Conservation (phyloP, 2,113 vertebrate genomes). For the Stigmatopora nigra region DNA sequence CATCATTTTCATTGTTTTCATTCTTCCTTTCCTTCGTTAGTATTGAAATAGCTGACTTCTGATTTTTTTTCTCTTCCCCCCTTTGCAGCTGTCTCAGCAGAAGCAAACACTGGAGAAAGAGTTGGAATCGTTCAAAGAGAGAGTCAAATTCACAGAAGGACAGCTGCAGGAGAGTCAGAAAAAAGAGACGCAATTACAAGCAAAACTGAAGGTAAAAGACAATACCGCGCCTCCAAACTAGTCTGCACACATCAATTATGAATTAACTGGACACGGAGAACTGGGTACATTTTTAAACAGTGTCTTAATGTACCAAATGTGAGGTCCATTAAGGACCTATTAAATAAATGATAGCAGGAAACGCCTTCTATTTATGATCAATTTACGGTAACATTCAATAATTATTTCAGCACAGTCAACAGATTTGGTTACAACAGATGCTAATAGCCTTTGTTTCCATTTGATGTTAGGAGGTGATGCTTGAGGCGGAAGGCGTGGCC, state of each 20-base stretch:
- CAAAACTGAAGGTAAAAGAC: constrained; percentile 63
- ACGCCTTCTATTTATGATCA: neutral
- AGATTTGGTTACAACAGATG: neutral
- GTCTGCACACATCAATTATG: constrained; percentile 38
- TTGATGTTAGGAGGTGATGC: constrained; percentile 58
- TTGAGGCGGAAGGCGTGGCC: constrained; percentile 55
- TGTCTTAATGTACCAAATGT: constrained; percentile 25
- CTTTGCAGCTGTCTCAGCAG: constrained; percentile 65
- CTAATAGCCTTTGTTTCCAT: constrained; percentile 9
- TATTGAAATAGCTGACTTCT: constrained; percentile 5
- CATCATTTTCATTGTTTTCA: neutral
- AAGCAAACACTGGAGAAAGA: constrained; percentile 68
- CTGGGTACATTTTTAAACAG: constrained; percentile 36
- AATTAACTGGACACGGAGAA: constrained; percentile 16
- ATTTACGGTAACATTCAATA: constrained; percentile 3
- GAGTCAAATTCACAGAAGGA: constrained; percentile 64
- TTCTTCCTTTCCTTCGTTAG: neutral
- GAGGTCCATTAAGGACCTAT: neutral
- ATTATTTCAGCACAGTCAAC: neutral
- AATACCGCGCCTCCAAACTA: constrained; percentile 2
- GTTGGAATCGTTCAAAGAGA: constrained; percentile 60
- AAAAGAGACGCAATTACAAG: constrained; percentile 62
- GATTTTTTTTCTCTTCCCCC: neutral
- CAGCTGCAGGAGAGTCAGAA: constrained; percentile 67
- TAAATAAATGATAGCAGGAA: constrained; percentile 18